Percentiles rank a stretch among this genome's conserved stretches.
Conservation (phyloP, 2,888 invertebrate genomes). For the Octonoba sinensis region DNA sequence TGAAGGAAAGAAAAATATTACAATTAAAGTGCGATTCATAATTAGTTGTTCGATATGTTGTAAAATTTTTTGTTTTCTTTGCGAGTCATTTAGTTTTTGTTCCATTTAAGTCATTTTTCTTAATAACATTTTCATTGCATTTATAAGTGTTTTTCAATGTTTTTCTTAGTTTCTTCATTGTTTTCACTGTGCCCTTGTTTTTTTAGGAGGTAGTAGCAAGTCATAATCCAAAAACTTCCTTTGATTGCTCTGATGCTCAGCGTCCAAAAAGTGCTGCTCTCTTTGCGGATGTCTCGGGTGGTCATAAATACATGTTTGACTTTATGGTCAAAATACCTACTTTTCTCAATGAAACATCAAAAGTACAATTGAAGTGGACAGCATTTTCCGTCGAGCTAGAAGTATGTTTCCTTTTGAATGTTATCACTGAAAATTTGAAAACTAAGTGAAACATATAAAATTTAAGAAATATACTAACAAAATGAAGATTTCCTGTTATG, state of each 20-base stretch:
- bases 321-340: constrained; percentile 64
- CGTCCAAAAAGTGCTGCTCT: constrained; percentile 62
- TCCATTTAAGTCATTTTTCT: too few relatives aligned
- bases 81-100: too few relatives aligned
- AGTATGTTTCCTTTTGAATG: constrained; percentile 11
- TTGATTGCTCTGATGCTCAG: constrained; percentile 62
- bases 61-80: too few relatives aligned
- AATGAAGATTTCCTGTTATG: too few relatives aligned
- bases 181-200: not conserved
- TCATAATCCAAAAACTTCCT: constrained; percentile 54
- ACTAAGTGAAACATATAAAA: too few relatives aligned
- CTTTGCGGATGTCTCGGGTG: constrained; percentile 64
- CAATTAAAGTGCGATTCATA: too few relatives aligned
- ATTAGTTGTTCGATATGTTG: too few relatives aligned
- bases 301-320: constrained; percentile 67
- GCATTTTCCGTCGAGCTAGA: constrained; percentile 60
- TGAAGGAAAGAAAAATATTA: too few relatives aligned
- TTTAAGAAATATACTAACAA: too few relatives aligned
- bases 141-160: too few relatives aligned
- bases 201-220: constrained; percentile 65
- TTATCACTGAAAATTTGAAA: not conserved
- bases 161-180: too few relatives aligned
- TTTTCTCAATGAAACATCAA: constrained; percentile 51
- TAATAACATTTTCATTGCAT: too few relatives aligned
- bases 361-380: constrained; percentile 62